Evolutionary conservation across 2,888 invertebrate species (phyloP).

Genomic region (Lasioglossum marginatum): DNA sequence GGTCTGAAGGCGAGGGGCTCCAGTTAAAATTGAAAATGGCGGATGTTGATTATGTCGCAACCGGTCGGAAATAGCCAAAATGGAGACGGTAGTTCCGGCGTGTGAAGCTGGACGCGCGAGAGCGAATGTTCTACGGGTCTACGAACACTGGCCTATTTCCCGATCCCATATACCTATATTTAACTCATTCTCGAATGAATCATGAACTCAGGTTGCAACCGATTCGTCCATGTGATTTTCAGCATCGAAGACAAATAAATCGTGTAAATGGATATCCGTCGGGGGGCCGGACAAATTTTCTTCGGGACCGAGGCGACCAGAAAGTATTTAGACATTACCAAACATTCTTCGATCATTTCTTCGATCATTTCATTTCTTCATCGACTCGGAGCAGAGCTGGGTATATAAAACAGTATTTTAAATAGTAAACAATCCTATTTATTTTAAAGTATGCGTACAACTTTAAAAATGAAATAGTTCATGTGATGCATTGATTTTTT

Average conservation of each 20-base stretch:
- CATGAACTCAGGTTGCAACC: slow-evolving; percentile 60
- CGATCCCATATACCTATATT: slow-evolving; percentile 78
- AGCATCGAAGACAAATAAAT: slow-evolving; percentile 64
- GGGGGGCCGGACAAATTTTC: neutral
- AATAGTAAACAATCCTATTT: too few species aligned
- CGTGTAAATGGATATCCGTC: slow-evolving; percentile 10
- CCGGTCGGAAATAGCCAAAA: slow-evolving; percentile 81
- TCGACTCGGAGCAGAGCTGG: neutral
- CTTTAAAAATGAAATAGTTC: too few species aligned
- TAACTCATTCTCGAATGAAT: slow-evolving; percentile 78
- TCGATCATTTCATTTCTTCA: too few species aligned
- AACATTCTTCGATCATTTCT: neutral
- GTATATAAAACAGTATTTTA: too few species aligned
- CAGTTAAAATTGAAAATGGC: slow-evolving; percentile 20
- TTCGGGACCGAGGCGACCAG: neutral
- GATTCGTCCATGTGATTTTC: slow-evolving; percentile 55
- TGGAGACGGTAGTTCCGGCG: slow-evolving; percentile 75
- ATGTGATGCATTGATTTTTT: too few species aligned
- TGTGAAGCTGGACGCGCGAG: slow-evolving; percentile 51
- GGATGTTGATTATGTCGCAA: slow-evolving; percentile 68
- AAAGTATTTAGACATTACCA: neutral
- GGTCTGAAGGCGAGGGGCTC: slow-evolving; percentile 22
- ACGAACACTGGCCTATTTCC: slow-evolving; percentile 81
- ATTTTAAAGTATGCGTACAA: too few species aligned
- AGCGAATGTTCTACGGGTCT: slow-evolving; percentile 59